These are phyloP conservation scores for Leucopsar rothschildi DNA, from an alignment of 2,113 vertebrate species.

Conservation along the genomic window DNA sequence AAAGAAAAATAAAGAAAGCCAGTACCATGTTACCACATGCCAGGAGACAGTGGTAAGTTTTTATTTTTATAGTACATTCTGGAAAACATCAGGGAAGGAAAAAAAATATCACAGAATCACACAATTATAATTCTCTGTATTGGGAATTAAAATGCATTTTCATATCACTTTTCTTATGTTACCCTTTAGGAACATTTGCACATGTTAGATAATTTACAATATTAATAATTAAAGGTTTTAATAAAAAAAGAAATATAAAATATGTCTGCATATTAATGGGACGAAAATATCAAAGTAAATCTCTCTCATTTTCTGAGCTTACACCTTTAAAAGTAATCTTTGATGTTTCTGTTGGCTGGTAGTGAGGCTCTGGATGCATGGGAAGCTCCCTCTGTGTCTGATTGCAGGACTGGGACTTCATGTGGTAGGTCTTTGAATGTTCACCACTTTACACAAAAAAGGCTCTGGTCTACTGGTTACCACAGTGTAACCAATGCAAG, in stretches of 20 bases:
- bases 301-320: not conserved
- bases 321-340: not conserved
- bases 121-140: slow-evolving; percentile 49
- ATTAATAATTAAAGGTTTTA: not conserved
- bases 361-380: not conserved
- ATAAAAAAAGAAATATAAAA: not conserved
- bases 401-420: slow-evolving; percentile 11
- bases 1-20: slow-evolving; percentile 59
- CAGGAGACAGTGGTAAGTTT: slow-evolving; percentile 66
- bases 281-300: not conserved
- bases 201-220: not conserved
- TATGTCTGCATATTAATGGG: not conserved
- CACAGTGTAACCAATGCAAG: not conserved
- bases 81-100: slow-evolving; percentile 54
- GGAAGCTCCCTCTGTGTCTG: not conserved
- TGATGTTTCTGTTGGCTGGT: slow-evolving; percentile 20
- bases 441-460: slow-evolving; percentile 27
- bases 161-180: not conserved
- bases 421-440: slow-evolving; percentile 44
- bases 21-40: slow-evolving; percentile 52
- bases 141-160: slow-evolving; percentile 37
- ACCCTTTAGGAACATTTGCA: not conserved
- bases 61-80: slow-evolving; percentile 64
- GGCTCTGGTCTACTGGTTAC: not conserved
- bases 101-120: slow-evolving; percentile 20